Evolutionary conservation across 2,113 vertebrate species (phyloP).

Genomic region (Brienomyrus brachyistius): DNA sequence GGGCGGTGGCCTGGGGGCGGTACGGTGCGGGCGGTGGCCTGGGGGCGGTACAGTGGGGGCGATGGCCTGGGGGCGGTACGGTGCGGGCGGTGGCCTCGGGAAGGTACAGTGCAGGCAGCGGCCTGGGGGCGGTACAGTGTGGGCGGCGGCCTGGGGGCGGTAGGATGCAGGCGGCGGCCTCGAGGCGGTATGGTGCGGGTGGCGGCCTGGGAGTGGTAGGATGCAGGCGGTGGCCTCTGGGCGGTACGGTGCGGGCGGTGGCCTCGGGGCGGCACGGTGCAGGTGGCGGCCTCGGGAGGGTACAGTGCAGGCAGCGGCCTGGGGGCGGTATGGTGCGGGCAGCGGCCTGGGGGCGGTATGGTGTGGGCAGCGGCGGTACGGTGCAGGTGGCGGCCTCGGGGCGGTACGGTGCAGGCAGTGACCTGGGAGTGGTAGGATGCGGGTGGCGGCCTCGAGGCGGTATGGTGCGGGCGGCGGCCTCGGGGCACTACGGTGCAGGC

Average conservation of each 20-base stretch:
- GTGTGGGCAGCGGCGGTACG: too few relatives aligned
- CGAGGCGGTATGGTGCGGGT: too few relatives aligned
- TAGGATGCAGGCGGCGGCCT: neutral
- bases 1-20: conserved; percentile 26
- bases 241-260: too few relatives aligned
- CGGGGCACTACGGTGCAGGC: neutral
- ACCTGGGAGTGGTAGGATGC: neutral
- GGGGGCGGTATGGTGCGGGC: too few relatives aligned
- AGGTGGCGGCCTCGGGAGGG: too few relatives aligned
- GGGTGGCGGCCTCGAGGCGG: neutral
- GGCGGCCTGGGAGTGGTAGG: neutral
- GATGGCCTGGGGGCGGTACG: conserved; percentile 25
- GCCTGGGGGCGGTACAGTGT: neutral
- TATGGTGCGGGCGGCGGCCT: neutral
- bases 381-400: neutral
- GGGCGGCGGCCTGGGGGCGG: neutral
- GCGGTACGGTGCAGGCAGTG: neutral
- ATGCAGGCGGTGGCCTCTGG: too few relatives aligned
- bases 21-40: neutral
- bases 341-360: too few relatives aligned
- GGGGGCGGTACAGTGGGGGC: too few relatives aligned
- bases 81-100: neutral
- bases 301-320: too few relatives aligned
- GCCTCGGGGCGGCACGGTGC: too few relatives aligned
- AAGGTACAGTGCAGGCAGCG: too few relatives aligned